phyloP scores from a whole-genome alignment of 2,113 vertebrate species.

The Machaerirhynchus nigripectus region DNA sequence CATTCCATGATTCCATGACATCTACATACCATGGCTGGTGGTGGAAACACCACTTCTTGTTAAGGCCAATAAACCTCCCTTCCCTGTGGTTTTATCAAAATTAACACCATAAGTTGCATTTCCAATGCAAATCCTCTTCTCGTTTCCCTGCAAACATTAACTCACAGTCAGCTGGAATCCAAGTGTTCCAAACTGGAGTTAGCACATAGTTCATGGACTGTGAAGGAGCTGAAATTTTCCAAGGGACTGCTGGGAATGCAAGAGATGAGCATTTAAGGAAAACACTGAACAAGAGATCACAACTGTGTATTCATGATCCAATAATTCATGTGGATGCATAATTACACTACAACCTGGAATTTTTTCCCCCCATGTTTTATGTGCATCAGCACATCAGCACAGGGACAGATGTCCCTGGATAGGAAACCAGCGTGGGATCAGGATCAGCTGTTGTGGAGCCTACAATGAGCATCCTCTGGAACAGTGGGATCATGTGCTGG shows the following conservation, averaged over 20 bases:
- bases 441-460: not conserved
- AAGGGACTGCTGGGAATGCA: not conserved
- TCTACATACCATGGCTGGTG: accelerated
- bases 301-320: not conserved
- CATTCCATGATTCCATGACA: not conserved
- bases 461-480: accelerated
- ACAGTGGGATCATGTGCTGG: not conserved
- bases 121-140: not conserved
- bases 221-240: not conserved
- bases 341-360: not conserved
- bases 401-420: not conserved
- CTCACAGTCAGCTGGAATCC: not conserved
- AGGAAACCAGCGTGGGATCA: accelerated
- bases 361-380: not conserved
- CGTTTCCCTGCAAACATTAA: not conserved
- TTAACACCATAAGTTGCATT: not conserved
- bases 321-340: not conserved
- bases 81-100: not conserved
- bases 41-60: not conserved
- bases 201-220: not conserved
- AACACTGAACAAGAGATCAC: not conserved
- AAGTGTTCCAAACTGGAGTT: not conserved
- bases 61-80: not conserved
- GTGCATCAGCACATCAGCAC: accelerated
- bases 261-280: not conserved